Evolutionary conservation across 2,797 vertebrate genomes (phyloP), one percentile per base, ranked within the genome.

Genomic region (Lycodopsis pacificus): DNA sequence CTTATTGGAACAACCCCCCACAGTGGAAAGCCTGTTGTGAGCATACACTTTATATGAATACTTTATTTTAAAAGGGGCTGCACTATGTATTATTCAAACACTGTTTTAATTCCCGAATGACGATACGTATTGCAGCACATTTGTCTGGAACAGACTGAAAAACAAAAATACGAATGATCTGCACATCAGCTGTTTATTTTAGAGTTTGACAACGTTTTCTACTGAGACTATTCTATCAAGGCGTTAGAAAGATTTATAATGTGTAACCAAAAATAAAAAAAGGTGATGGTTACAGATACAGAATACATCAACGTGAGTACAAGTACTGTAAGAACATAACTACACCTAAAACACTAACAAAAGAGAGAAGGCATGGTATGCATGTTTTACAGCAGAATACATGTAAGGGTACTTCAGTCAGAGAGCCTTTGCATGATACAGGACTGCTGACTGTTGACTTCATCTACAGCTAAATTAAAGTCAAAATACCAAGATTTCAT

Each of bases 131-230:
- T 64, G 36, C 48, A 36, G 9, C 0, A 3, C 6, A 5, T 38
- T 8, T 7, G 8, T 7, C 22, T 7, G 11, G 27, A 61, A 68
- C 63, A 44, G 17, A 69, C 7, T 3, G 2, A 74, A 5, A 42
- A 19, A 66, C 13, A 27, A n/a, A 65, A 0, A 30, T 12, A n/a
- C 4, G 10, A 2, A 38, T 20, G 1, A 20, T 64, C n/a, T 69
- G 38, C 46, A 36, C 8, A 46, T 40, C 40, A 59, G 13, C 27
- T 46, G 58, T 86, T 83, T 86, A 85, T 79, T 86, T 73, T 59
- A 9, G 49, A 42, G 34, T 25, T 8, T 34, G 2, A 71, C 49
- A 69, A 4, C 10, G 11, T 63, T 68, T 49, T 77, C 36, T 81
- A 59, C 15, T 32, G 34, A 57, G 40, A 51, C 65, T 48, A 19